Evolutionary conservation across 2,797 vertebrate genomes (phyloP).

Genomic region (Crax fasciolata): DNA sequence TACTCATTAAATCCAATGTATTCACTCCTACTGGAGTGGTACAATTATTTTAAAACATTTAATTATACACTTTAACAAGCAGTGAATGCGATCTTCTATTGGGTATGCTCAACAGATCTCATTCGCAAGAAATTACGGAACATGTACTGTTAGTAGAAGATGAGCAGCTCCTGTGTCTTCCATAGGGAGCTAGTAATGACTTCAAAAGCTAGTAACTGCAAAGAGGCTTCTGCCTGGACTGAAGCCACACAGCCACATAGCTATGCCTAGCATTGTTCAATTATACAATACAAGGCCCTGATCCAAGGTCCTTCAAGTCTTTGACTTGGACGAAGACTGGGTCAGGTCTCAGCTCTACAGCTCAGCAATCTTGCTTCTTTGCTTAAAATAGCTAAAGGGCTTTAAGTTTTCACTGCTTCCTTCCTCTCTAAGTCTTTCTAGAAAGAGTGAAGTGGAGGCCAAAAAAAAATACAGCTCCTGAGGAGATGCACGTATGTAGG

Average conservation of each 20-base stretch:
- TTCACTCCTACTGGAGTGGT: neutral
- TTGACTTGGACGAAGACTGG: neutral
- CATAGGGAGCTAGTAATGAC: neutral
- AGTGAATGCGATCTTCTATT: conserved; percentile 14
- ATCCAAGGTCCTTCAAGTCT: conserved; percentile 46
- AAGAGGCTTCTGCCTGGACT: conserved; percentile 39
- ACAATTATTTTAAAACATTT: neutral
- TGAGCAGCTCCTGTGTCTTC: conserved; percentile 12
- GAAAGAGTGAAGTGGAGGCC: neutral
- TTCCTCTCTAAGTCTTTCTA: neutral
- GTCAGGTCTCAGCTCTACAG: neutral
- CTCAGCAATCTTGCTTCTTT: conserved; percentile 37
- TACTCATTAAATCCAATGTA: neutral
- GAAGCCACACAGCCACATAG: neutral
- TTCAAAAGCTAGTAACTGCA: neutral
- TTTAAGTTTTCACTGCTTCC: neutral
- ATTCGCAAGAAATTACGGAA: conserved; percentile 1
- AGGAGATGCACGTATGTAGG: neutral
- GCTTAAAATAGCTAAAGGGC: neutral
- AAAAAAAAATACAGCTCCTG: neutral
- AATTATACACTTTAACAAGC: conserved; percentile 29
- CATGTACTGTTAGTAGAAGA: conserved; percentile 32
- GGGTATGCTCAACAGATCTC: neutral
- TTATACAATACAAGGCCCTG: conserved; percentile 38
- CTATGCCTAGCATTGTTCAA: conserved; percentile 34